Base-by-base conservation (phyloP, 2,888 invertebrate species). In the Zhengitettix transpicula region DNA sequence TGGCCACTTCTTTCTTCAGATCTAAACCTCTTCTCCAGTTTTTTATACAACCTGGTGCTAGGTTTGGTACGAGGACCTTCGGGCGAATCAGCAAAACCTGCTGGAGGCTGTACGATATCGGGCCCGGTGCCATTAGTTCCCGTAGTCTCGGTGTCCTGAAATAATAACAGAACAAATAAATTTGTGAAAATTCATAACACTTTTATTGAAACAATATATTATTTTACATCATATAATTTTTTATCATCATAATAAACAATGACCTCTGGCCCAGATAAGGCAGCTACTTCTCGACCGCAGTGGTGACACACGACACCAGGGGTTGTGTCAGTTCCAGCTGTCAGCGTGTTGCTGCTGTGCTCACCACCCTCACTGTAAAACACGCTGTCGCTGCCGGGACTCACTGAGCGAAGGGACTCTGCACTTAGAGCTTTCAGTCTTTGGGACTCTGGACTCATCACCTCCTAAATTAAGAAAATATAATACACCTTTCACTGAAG, bases 301-400 rank as follows among this genome's bases (percentile, higher is more conserved):
- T 89, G 88, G 62, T 87, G 78, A 70, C 90, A 90, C 71, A 63
- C 73, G 3, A 71, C 74, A 15, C 74, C 75, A 12, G 40, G 14
- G 1, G 55, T 40, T 3, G 53, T 56, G 73, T 68, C 62, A 75
- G 76, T 17, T 69, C 69, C 59, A 77, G 52, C 59, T 28, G 66
- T 60, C 17, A 61, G 53, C 9, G 65, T 63, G 28, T 61, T 62
- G 56, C 59, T 59, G 56, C 62, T 60, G 52, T 62, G 63, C 52
- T 65, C 65, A 14, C 66, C 82, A 65, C 79, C 82, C 71, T 89
- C 89, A 69, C 89, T 89, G 74, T 89, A 90, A 74, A 92, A 92
- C 40, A 92, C 91, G 60, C 89, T 90, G 72, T 92, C 91, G 65
- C 90, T 91, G 40, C 92, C 91, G 7, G 91, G 91, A 68, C 90